Conservation (phyloP, 2,797 vertebrate genomes). For the Atherinosoma microstoma region DNA sequence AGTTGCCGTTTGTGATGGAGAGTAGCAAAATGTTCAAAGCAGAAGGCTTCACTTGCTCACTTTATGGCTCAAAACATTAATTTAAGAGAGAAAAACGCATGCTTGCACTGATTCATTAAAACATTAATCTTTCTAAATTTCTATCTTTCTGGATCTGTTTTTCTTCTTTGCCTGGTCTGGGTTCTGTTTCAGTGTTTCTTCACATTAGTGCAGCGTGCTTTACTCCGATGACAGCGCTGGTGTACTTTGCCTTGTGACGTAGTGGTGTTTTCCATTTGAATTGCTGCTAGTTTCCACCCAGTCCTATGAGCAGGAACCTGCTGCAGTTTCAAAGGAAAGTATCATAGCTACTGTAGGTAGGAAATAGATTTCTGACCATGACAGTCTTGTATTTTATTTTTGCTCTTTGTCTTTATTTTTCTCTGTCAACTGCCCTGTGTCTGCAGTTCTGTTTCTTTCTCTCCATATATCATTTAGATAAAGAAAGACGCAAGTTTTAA, state of each 20-base stretch:
- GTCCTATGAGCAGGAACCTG: constrained; percentile 25
- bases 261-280: constrained; percentile 60
- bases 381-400: constrained; percentile 21
- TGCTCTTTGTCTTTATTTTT: constrained; percentile 9
- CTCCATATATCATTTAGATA: background rate
- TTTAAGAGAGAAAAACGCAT: background rate
- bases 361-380: constrained; percentile 57
- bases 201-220: constrained; percentile 18
- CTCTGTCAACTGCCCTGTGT: background rate
- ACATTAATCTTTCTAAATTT: background rate
- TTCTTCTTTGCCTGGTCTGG: background rate
- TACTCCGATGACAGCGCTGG: constrained; percentile 24
- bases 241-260: constrained; percentile 53
- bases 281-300: constrained; percentile 65
- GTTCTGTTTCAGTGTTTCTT: constrained; percentile 18
- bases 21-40: background rate
- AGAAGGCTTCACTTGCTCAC: background rate
- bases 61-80: constrained; percentile 1
- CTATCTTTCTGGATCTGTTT: background rate
- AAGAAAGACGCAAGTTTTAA: constrained; percentile 10
- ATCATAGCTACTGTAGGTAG: constrained; percentile 29
- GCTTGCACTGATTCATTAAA: background rate
- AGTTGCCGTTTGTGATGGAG: background rate
- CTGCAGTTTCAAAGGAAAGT: constrained; percentile 60
- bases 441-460: constrained; percentile 1